These are phyloP conservation scores for Stegophylla sp. DNA, from an alignment of 2,888 invertebrate genomes.

Conservation along the genomic window DNA sequence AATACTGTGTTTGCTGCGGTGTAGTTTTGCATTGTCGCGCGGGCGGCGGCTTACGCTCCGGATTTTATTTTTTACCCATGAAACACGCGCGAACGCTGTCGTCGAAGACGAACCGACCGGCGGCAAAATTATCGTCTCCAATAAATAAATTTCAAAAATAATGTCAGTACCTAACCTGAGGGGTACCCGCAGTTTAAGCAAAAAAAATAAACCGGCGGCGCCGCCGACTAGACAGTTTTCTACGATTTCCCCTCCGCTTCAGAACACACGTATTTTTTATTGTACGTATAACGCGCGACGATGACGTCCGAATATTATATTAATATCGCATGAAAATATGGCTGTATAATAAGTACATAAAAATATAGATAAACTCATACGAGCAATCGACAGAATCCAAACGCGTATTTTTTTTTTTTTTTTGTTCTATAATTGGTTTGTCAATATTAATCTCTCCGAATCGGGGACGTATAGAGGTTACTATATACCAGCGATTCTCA, in stretches of 20 bases:
- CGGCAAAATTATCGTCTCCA: not conserved
- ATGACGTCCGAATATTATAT: not conserved
- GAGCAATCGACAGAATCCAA: not conserved
- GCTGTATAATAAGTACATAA: not conserved
- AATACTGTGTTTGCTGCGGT: not conserved
- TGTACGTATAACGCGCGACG: no score
- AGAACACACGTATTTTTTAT: not conserved
- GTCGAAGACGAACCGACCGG: not conserved
- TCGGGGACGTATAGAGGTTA: not conserved
- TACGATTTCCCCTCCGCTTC: not conserved
- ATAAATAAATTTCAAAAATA: slow-evolving; percentile 38
- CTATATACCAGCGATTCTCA: no score
- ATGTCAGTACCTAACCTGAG: not conserved
- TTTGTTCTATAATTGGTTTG: not conserved
- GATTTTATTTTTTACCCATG: not conserved
- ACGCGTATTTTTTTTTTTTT: no score
- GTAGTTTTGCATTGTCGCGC: slow-evolving; percentile 5
- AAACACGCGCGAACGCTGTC: slow-evolving; percentile 14
- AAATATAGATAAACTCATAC: not conserved
- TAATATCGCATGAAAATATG: not conserved
- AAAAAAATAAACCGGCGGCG: no score
- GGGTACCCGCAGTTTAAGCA: not conserved
- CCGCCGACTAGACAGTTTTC: slow-evolving; percentile 1
- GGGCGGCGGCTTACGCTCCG: not conserved
- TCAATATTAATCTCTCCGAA: not conserved